Percentiles rank a stretch among this genome's conserved stretches.
phyloP scores from a whole-genome alignment of 2,888 invertebrate species.

The Melangyna quadrimaculata region DNA sequence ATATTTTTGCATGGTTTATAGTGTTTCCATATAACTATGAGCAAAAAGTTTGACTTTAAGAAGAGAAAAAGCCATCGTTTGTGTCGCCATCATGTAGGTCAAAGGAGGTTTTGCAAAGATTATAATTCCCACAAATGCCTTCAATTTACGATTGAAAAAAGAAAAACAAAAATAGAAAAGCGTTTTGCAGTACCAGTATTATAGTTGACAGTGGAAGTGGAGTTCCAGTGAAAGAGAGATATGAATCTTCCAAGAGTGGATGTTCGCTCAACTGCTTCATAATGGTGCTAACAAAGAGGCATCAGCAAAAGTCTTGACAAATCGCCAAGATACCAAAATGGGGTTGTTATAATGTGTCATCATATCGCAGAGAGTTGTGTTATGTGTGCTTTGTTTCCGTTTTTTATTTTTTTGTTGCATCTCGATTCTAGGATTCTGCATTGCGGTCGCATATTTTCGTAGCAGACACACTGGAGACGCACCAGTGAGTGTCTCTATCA shows the following conservation, averaged over 20 bases:
- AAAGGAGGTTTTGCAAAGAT: background rate
- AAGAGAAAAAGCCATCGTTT: background rate
- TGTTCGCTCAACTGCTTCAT: background rate
- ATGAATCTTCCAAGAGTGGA: slow-evolving; percentile 9
- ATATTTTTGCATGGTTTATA: background rate
- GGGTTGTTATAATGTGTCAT: slow-evolving; percentile 38
- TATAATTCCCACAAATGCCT: slow-evolving; percentile 20
- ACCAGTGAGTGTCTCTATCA: background rate
- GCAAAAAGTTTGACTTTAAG: background rate
- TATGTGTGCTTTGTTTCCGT: background rate
- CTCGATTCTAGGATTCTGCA: slow-evolving; percentile 35
- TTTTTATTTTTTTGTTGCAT: background rate
- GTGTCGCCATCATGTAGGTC: background rate
- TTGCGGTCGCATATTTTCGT: slow-evolving; percentile 40
- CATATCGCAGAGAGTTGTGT: background rate
- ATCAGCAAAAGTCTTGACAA: slow-evolving; percentile 34
- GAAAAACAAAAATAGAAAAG: background rate
- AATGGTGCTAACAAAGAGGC: slow-evolving; percentile 13
- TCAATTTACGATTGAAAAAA: background rate
- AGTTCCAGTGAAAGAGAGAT: background rate
- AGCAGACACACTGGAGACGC: slow-evolving; percentile 52
- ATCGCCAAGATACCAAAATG: slow-evolving; percentile 37
- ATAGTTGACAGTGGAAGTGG: background rate
- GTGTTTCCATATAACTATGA: background rate
- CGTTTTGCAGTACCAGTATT: background rate